Base-by-base conservation (phyloP, 2,888 invertebrate genomes). In the Resseliella maxima region DNA sequence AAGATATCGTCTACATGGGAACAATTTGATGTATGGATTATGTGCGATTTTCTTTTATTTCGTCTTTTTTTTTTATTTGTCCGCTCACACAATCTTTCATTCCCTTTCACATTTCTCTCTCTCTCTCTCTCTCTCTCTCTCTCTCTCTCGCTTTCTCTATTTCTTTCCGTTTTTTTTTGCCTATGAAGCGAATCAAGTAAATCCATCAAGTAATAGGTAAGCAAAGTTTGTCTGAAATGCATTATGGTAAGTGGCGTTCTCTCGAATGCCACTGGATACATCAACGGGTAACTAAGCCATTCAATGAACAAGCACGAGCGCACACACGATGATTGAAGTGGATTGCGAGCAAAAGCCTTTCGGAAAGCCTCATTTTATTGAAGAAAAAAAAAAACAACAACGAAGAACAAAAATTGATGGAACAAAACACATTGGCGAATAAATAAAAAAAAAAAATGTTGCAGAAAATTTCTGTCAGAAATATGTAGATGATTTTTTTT, bases 1-100 rank as follows among this genome's bases (percentile, higher is more conserved):
- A 35, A 31, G 72, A 72, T 72, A 72, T 72, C 72, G 27, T 27
- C 72, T 72, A 72, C 31, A 72, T 72, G 0, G 31, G 31, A 72
- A 72, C 72, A 72, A 72, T 72, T 72, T 72, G 72, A 72, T 72
- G 72, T 72, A 72, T 72, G 72, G 72, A 72, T 72, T 72, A 72
- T 72, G 35, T 72, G 72, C 31, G 27, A 72, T 72, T 72, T 72
- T 72, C 72, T 72, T 72, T 72, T 72, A 72, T 72, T 59, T 72
- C 59, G 3, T 0, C 31, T 72, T 72, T 72, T 31, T 72, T 72
- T 72, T 72, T 15, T 72, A 31, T 72, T 12, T 72, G 35, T 15
- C 15, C 15, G 72, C 31, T 0, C n/a, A n/a, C n/a, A n/a, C n/a
- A n/a, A n/a, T n/a, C n/a, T n/a, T n/a, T n/a, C n/a, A n/a, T n/a